phyloP scores from a whole-genome alignment of 2,797 vertebrate species.

The Sebastes cheni region DNA sequence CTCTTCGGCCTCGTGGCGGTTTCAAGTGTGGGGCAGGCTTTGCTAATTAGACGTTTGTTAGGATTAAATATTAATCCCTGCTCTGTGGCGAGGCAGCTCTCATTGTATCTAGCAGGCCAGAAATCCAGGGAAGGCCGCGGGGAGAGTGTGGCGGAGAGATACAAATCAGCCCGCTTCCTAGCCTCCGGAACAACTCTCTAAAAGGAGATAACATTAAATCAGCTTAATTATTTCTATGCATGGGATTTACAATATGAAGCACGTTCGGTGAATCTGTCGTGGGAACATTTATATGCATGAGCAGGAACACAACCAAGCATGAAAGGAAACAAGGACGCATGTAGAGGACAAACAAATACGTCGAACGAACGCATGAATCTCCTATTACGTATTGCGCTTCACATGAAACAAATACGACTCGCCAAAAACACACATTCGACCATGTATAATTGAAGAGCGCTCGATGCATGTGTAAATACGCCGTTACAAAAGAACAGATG shows the following conservation, averaged over 20 bases:
- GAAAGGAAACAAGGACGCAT: slow-evolving; percentile 22
- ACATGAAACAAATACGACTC: slow-evolving; percentile 14
- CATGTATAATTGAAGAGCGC: slow-evolving; percentile 21
- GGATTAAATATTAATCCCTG: slow-evolving; percentile 72
- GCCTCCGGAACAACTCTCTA: slow-evolving; percentile 8
- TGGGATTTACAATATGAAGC: slow-evolving; percentile 23
- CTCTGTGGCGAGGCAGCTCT: slow-evolving; percentile 38
- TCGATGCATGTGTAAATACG: slow-evolving; percentile 15
- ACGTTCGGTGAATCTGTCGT: slow-evolving; percentile 14
- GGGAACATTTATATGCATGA: slow-evolving; percentile 38
- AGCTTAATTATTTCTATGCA: slow-evolving; percentile 46
- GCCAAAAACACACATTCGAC: neutral
- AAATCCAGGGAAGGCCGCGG: slow-evolving; percentile 5
- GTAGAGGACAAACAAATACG: slow-evolving; percentile 10
- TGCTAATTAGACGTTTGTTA: slow-evolving; percentile 73
- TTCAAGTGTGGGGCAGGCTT: slow-evolving; percentile 28
- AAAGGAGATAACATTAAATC: slow-evolving; percentile 47
- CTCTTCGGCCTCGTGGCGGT: slow-evolving; percentile 5
- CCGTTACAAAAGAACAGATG: slow-evolving; percentile 9
- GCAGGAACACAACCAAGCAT: neutral
- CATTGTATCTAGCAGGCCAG: slow-evolving; percentile 33
- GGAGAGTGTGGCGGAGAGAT: slow-evolving; percentile 25
- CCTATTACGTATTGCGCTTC: neutral
- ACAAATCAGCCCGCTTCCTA: slow-evolving; percentile 29
- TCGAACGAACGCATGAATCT: neutral